Conservation (phyloP, 92 coral and sea anemone genomes). For the Umimayanthus kanabou region DNA sequence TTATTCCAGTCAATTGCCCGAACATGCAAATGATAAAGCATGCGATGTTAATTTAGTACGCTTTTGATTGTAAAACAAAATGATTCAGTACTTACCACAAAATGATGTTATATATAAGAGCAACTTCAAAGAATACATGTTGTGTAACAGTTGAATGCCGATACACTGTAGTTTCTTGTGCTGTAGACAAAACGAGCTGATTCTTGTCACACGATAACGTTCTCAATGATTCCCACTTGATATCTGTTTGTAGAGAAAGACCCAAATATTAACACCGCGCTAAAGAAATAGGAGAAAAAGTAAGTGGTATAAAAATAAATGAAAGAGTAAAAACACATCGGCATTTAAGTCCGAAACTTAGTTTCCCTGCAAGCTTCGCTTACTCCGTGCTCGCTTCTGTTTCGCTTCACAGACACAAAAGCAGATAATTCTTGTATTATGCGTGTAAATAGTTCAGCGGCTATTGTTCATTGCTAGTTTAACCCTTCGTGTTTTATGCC, state of each 20-base stretch:
- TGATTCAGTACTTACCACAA: constrained; percentile 3
- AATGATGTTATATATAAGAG: constrained; percentile 9
- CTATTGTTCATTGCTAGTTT: not conserved
- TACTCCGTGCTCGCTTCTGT: not conserved
- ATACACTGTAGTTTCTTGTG: not conserved
- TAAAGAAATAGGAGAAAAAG: not conserved
- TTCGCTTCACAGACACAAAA: not conserved
- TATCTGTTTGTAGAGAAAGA: constrained; percentile 7
- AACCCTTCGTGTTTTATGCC: not conserved
- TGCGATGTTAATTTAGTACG: not conserved
- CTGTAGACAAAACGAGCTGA: not conserved
- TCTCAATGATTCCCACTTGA: not conserved
- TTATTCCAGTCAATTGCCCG: too few species aligned
- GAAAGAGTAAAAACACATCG: not conserved
- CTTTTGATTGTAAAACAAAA: not conserved
- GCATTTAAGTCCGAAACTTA: not conserved
- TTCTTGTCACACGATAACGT: not conserved
- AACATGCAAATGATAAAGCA: too few species aligned
- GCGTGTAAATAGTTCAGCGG: not conserved
- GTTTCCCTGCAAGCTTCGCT: not conserved
- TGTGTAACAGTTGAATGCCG: not conserved
- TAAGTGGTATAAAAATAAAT: not conserved
- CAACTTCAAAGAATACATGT: not conserved
- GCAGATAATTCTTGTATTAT: not conserved
- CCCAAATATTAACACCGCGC: not conserved